Conservation (phyloP, 1,140 invertebrate species). For the Venustaconcha ellipsiformis region DNA sequence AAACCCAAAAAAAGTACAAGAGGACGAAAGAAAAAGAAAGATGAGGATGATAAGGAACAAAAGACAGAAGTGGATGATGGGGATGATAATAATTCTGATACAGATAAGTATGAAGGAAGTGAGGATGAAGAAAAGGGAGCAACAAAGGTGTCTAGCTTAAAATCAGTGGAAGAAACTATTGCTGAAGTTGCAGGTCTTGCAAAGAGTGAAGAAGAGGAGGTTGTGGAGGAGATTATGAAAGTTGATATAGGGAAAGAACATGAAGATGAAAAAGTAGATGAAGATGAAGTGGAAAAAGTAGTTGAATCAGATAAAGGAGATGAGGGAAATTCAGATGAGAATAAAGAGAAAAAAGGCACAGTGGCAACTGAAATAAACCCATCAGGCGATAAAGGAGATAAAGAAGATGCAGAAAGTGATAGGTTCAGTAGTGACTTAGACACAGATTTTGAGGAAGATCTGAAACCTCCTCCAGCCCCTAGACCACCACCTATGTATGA, state of each 20-base stretch:
- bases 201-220: neutral
- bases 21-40: conserved; percentile 20
- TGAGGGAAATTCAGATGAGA: neutral
- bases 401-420: conserved; percentile 29
- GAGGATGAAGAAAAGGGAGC: neutral
- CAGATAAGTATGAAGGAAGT: neutral
- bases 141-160: neutral
- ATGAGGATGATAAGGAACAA: conserved; percentile 19
- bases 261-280: neutral
- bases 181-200: conserved; percentile 8
- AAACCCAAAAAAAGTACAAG: conserved; percentile 23
- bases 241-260: neutral
- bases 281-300: conserved; percentile 3
- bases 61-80: conserved; percentile 17
- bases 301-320: conserved; percentile 12
- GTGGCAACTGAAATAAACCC: neutral
- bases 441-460: conserved; percentile 48
- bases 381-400: conserved; percentile 1
- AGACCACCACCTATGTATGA: conserved; percentile 48
- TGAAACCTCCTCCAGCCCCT: conserved; percentile 46
- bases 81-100: conserved; percentile 20
- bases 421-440: conserved; percentile 46
- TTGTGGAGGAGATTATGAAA: conserved; percentile 3
- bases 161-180: conserved; percentile 2
- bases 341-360: conserved; percentile 9